Conservation (phyloP, 2,888 invertebrate genomes). For the Eupithecia inturbata region DNA sequence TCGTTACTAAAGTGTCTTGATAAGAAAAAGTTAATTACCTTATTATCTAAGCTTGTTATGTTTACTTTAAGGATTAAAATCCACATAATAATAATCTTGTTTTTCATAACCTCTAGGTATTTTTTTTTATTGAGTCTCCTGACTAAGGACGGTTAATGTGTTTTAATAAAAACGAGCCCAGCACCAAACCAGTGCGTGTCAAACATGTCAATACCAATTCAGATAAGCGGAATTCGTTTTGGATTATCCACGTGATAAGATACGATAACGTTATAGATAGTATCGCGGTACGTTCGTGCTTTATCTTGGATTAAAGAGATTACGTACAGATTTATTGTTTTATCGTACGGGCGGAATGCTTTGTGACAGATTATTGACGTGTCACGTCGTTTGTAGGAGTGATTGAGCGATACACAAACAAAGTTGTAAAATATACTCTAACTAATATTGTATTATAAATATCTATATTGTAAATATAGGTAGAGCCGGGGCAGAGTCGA, state of each 20-base stretch:
- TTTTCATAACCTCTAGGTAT: background rate
- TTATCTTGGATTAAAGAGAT: slow-evolving; percentile 68
- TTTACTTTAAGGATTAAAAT: slow-evolving; percentile 1
- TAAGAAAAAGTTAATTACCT: slow-evolving; percentile 12
- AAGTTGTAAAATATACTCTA: background rate
- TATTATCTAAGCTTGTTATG: slow-evolving; percentile 12
- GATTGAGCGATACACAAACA: slow-evolving; percentile 15
- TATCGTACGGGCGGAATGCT: slow-evolving; percentile 68
- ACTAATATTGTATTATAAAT: background rate
- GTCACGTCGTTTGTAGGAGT: slow-evolving; percentile 19
- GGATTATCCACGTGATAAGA: slow-evolving; percentile 60
- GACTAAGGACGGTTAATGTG: background rate
- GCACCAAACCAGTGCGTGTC: slow-evolving; percentile 46
- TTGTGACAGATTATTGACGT: slow-evolving; percentile 44
- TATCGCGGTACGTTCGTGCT: slow-evolving; percentile 60
- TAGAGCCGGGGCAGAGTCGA: too few species aligned
- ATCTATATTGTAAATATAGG: background rate
- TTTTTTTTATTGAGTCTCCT: background rate
- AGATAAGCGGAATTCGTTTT: slow-evolving; percentile 53
- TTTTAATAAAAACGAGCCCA: slow-evolving; percentile 5
- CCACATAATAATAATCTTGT: background rate
- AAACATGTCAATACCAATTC: slow-evolving; percentile 46
- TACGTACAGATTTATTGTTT: slow-evolving; percentile 72
- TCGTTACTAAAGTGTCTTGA: slow-evolving; percentile 23
- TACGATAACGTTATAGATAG: slow-evolving; percentile 49